phyloP scores from a whole-genome alignment of 2,113 vertebrate species.

The Crocuta crocuta region DNA sequence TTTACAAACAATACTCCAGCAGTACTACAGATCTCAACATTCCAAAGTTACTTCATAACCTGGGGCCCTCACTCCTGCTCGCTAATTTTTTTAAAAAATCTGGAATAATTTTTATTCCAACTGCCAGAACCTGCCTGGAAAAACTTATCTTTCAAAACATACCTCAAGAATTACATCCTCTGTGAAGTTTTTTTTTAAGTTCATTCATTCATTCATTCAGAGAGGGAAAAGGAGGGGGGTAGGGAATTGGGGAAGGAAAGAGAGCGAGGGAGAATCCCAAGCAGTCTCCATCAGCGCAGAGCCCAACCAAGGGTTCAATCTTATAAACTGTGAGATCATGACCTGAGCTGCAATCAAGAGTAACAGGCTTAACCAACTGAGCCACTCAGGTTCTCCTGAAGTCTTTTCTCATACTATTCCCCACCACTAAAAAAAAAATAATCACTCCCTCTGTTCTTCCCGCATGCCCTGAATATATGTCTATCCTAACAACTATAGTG shows the following conservation, averaged over 20 bases:
- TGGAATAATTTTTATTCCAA: conserved; percentile 42
- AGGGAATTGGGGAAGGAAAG: too few relatives aligned
- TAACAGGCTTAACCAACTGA: too few relatives aligned
- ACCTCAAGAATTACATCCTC: background rate
- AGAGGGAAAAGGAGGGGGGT: too few relatives aligned
- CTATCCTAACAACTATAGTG: background rate
- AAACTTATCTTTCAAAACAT: conserved; percentile 38
- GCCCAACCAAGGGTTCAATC: too few relatives aligned
- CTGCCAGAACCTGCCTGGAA: background rate
- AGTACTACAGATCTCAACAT: background rate
- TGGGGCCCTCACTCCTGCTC: background rate
- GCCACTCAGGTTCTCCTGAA: background rate
- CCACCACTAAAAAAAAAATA: background rate
- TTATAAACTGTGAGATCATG: too few relatives aligned
- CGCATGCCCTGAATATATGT: background rate
- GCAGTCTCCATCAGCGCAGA: too few relatives aligned
- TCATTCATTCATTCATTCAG: too few relatives aligned
- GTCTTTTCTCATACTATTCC: background rate
- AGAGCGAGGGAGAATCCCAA: too few relatives aligned
- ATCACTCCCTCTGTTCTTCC: background rate
- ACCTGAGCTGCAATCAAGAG: too few relatives aligned
- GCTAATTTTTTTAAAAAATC: background rate
- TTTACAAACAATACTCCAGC: background rate
- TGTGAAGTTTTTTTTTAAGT: background rate
- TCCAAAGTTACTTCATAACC: background rate